Base-by-base conservation (phyloP, 2,888 invertebrate genomes). In the Pardosa pseudoannulata region DNA sequence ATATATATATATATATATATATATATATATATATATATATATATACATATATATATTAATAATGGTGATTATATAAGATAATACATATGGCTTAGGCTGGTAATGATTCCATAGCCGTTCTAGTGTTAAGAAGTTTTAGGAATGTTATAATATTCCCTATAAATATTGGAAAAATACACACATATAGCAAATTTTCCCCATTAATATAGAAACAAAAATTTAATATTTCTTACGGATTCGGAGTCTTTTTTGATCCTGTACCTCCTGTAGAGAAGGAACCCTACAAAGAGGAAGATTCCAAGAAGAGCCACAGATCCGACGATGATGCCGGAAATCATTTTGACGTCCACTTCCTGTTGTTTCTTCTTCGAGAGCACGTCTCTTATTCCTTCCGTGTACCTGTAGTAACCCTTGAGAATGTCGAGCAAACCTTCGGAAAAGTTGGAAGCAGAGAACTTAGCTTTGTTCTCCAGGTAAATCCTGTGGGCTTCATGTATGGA, bases 381-480 rank as follows among this genome's bases (percentile, higher is more conserved):
- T 3, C 5, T 23, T 71, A 80, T 76, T n/a, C 11, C 19, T 31
- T 64, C 70, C 0, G 79, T 87, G 19, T 11, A 32, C 5, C 23
- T 28, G 39, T 80, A 31, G 64, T 80, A 87, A 39, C 75, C 79
- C 1, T 32, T 27, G 1, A 87, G 46, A 46, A 87, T 80, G 29
- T 36, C 75, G n/a, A n/a, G 29, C 11, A 87, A 41, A 6, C 87
- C 87, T 29, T 87, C 76, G 39, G 50, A 87, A 41, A 79, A 87
- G 29, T 80, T 64, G 23, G 71, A 67, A 0, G 50, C 31, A 0
- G 80, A 23, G 27, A 87, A 80, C 19, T 80, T 32, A 27, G 75
- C 70, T 28, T 80, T 87, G 56, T 87, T 79, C 28, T 80, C 80
- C 31, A 76, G 11, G 36, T 80, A 87, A 3, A 87, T 76, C 11